Evolutionary conservation across 2,888 invertebrate genomes (phyloP), one percentile per base, ranked within the genome.

Genomic region (Thyatira batis): DNA sequence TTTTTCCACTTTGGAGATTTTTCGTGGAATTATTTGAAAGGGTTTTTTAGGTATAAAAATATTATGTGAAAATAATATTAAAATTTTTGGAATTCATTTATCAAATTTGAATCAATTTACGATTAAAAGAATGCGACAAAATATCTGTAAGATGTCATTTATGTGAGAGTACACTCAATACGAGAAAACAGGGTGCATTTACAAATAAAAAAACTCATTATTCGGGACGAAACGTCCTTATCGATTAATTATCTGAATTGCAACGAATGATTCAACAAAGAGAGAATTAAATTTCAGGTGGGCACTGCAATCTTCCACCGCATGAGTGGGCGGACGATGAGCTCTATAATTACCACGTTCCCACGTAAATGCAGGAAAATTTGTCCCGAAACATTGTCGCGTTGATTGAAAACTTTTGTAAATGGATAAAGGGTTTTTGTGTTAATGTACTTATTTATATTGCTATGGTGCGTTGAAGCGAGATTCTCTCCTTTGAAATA

Each of bases 341-440:
- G 76, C 71, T 71, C 67, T 71, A 75, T 75, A 78, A 78, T 78
- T 74, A 69, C 64, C 63, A 59, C 61, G 69, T 71, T 77, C 78
- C 57, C 65, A 69, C 73, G 69, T 65, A 71, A 73, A 70, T 72
- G 64, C 69, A 61, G 63, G 57, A 58, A 68, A 72, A 68, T 69
- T 67, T 55, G 51, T n/a, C 51, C 51, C 51, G 54, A 63, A 65
- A 66, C 65, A 60, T 51, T 65, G 61, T 67, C 54, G 55, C 59
- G 53, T 57, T 69, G 66, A 73, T 71, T 74, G 71, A 75, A 74
- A 69, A 69, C 70, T 67, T 73, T 66, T 66, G 71, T 71, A 53
- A 67, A 69, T 55, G 53, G 6, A 5, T 17, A 39, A 17, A 17
- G 39, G 0, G 10, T 17, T 39, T 39, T 39, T 39, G 2, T 39